phyloP scores from a whole-genome alignment of 2,888 invertebrate genomes.

The Pheosia tremula region DNA sequence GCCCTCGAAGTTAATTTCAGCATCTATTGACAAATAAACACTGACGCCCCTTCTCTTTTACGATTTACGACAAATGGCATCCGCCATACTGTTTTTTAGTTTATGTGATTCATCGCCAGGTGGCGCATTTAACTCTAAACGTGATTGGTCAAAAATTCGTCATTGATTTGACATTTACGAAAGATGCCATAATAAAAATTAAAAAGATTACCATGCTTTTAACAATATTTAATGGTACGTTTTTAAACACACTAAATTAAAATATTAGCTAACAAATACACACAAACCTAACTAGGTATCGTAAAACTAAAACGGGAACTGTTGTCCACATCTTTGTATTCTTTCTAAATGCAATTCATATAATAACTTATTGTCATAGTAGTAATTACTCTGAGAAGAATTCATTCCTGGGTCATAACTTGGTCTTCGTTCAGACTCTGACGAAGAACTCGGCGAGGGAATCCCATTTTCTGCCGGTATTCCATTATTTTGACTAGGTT shows the following conservation, averaged over 20 bases:
- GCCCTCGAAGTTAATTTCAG: constrained; percentile 31
- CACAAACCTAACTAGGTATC: constrained; percentile 53
- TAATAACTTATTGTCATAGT: constrained; percentile 94
- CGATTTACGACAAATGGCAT: constrained; percentile 68
- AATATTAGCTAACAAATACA: constrained; percentile 51
- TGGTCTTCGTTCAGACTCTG: constrained; percentile 68
- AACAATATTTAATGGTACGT: constrained; percentile 47
- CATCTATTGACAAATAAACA: constrained; percentile 43
- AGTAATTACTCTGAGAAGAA: constrained; percentile 92
- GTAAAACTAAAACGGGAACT: constrained; percentile 71
- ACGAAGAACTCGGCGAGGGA: constrained; percentile 61
- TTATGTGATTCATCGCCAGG: constrained; percentile 56
- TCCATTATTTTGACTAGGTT: constrained; percentile 64
- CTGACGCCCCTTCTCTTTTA: constrained; percentile 58
- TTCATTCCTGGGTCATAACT: constrained; percentile 91
- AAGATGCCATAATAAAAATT: constrained; percentile 32
- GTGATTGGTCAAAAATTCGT: constrained; percentile 53
- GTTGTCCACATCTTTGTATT: constrained; percentile 86
- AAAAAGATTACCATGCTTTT: constrained; percentile 34
- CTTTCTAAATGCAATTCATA: constrained; percentile 94
- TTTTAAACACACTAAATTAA: constrained; percentile 49
- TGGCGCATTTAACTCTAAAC: constrained; percentile 56
- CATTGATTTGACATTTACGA: constrained; percentile 27
- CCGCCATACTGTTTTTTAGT: constrained; percentile 73
- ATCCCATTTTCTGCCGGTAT: constrained; percentile 61